These are phyloP conservation scores for Aspiorhynchus laticeps DNA, from an alignment of 2,113 vertebrate genomes.

Conservation along the genomic window DNA sequence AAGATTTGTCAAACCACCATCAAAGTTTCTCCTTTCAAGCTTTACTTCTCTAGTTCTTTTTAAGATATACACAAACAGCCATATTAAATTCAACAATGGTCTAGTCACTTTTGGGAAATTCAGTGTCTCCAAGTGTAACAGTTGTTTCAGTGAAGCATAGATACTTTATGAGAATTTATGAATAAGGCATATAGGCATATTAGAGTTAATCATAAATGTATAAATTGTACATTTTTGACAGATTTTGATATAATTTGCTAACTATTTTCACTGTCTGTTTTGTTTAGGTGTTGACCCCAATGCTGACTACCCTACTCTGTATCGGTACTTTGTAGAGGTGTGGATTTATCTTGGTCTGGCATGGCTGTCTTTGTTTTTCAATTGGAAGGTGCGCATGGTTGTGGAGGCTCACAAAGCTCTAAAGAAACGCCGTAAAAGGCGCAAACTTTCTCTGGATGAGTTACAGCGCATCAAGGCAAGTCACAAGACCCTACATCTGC, in stretches of 20 bases:
- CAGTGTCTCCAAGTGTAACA: neutral
- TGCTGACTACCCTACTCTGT: slow-evolving; percentile 88
- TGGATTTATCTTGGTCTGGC: slow-evolving; percentile 98
- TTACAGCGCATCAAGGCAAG: slow-evolving; percentile 75
- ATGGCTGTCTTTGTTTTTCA: slow-evolving; percentile 97
- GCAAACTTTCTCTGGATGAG: slow-evolving; percentile 89
- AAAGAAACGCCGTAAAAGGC: slow-evolving; percentile 91
- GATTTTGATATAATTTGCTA: neutral
- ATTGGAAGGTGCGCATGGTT: slow-evolving; percentile 99
- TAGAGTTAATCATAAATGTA: neutral
- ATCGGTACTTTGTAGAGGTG: slow-evolving; percentile 96
- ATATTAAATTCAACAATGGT: neutral
- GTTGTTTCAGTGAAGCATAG: neutral
- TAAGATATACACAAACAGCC: neutral
- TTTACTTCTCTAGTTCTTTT: neutral
- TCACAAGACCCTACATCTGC: slow-evolving; percentile 77
- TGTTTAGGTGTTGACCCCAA: slow-evolving; percentile 89
- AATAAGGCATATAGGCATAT: neutral
- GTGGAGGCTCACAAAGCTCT: slow-evolving; percentile 97
- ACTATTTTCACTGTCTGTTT: neutral
- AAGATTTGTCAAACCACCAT: neutral
- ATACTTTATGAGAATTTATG: too few species aligned
- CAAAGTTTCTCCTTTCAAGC: neutral
- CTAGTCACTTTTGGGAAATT: neutral
- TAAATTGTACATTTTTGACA: neutral